Evolutionary conservation across 2,113 vertebrate genomes (phyloP).

Genomic region (Phaethon lepturus): DNA sequence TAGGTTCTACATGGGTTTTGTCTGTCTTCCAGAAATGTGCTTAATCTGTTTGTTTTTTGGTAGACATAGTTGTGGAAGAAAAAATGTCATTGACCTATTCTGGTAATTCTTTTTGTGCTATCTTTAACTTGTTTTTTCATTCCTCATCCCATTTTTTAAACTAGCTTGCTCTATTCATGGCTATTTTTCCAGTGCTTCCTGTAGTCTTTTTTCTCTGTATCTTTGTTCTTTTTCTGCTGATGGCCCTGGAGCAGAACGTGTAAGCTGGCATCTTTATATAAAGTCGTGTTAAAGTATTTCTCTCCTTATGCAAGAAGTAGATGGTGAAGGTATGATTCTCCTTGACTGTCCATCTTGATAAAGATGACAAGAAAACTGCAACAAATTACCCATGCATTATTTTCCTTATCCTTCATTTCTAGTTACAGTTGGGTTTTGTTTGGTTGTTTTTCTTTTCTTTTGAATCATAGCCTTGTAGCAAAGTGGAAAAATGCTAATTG

Average conservation of each 20-base stretch:
- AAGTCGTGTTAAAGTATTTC: not conserved
- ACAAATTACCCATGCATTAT: not conserved
- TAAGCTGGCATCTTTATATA: not conserved
- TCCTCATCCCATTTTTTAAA: not conserved
- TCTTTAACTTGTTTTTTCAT: not conserved
- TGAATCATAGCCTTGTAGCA: not conserved
- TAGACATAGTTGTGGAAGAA: not conserved
- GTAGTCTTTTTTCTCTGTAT: rapidly evolving
- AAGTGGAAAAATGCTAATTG: not conserved
- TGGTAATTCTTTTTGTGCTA: not conserved
- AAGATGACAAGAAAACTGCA: not conserved
- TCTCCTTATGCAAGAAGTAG: not conserved
- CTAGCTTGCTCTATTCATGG: not conserved
- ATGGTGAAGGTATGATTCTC: not conserved
- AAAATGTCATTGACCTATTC: not conserved
- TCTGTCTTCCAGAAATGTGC: not conserved
- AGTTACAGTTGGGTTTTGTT: not conserved
- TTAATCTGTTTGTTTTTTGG: not conserved
- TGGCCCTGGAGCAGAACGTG: not conserved
- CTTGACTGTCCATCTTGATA: not conserved
- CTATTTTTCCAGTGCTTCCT: not conserved
- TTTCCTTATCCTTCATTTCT: not conserved
- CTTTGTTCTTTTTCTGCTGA: not conserved
- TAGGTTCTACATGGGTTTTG: not conserved
- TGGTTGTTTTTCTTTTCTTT: not conserved